Conservation (phyloP, 2,888 invertebrate genomes). For the Metalampra italica region DNA sequence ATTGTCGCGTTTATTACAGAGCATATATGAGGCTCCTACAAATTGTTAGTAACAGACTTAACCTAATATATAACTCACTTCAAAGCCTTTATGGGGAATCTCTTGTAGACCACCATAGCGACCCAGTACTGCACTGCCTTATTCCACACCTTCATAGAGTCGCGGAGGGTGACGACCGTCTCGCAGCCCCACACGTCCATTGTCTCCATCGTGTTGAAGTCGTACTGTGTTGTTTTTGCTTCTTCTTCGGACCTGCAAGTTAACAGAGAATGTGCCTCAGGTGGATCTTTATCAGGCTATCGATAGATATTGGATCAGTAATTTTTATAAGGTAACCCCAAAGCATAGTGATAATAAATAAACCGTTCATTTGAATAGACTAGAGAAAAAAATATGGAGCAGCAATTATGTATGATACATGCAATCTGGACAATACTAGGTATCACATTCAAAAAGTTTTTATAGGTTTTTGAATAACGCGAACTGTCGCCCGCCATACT, state of each 20-base stretch:
- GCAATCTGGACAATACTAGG: too few relatives aligned
- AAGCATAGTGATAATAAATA: too few relatives aligned
- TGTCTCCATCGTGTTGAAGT: slow-evolving; percentile 90
- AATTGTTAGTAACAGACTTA: too few relatives aligned
- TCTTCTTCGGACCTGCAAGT: slow-evolving; percentile 56
- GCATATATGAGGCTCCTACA: too few relatives aligned
- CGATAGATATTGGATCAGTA: not conserved
- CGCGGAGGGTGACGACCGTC: slow-evolving; percentile 87
- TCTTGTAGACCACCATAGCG: slow-evolving; percentile 92
- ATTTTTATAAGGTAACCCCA: too few relatives aligned
- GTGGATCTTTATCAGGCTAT: not conserved
- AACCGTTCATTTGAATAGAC: too few relatives aligned
- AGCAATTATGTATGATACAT: too few relatives aligned
- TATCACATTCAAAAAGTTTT: too few relatives aligned
- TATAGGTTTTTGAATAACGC: too few relatives aligned
- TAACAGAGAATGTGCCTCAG: not conserved
- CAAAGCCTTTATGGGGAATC: slow-evolving; percentile 81
- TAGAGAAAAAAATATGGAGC: too few relatives aligned
- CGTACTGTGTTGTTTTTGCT: slow-evolving; percentile 75
- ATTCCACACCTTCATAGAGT: slow-evolving; percentile 97
- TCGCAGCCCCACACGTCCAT: slow-evolving; percentile 91
- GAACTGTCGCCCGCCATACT: too few relatives aligned
- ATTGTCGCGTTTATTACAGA: too few relatives aligned
- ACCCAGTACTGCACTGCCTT: slow-evolving; percentile 98
- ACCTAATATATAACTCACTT: slow-evolving; percentile 51